A percentile compares a stretch with the other conserved stretches of the same genome.
phyloP scores from a whole-genome alignment of 2,797 vertebrate species.

The Calcarius lapponicus region DNA sequence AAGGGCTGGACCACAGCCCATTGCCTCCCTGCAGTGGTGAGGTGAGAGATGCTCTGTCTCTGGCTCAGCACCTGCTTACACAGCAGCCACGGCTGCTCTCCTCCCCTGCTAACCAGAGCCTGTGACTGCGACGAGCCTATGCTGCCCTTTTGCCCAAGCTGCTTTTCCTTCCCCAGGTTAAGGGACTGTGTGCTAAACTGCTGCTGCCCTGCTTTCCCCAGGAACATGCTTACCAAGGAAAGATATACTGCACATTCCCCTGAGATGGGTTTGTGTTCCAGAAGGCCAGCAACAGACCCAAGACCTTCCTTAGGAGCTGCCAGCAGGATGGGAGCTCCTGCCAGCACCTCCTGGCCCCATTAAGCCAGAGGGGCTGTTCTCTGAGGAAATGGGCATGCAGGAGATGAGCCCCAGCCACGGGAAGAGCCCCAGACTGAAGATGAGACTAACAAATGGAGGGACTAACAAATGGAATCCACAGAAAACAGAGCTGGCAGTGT shows the following conservation, averaged over 20 bases:
- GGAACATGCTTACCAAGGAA: background rate
- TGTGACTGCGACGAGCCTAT: rapidly evolving
- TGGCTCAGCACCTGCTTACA: background rate
- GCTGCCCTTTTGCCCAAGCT: background rate
- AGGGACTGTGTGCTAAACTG: background rate
- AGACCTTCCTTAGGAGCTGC: background rate
- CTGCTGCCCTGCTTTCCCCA: background rate
- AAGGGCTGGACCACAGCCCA: background rate
- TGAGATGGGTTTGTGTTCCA: background rate
- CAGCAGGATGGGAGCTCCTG: background rate
- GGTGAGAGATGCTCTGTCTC: background rate
- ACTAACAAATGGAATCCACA: background rate
- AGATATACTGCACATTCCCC: background rate
- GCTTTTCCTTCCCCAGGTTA: background rate
- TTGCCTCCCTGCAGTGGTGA: background rate
- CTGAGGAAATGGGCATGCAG: background rate
- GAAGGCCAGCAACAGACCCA: background rate
- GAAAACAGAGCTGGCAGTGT: background rate
- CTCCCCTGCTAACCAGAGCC: background rate
- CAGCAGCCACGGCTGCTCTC: background rate
- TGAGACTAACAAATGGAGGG: background rate
- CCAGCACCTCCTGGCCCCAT: background rate
- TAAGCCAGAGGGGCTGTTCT: background rate
- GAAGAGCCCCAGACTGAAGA: background rate
- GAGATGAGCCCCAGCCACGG: background rate